A percentile compares a stretch with the other conserved stretches of the same genome.
phyloP scores from a whole-genome alignment of 2,888 invertebrate species.

The Ophraella communa region DNA sequence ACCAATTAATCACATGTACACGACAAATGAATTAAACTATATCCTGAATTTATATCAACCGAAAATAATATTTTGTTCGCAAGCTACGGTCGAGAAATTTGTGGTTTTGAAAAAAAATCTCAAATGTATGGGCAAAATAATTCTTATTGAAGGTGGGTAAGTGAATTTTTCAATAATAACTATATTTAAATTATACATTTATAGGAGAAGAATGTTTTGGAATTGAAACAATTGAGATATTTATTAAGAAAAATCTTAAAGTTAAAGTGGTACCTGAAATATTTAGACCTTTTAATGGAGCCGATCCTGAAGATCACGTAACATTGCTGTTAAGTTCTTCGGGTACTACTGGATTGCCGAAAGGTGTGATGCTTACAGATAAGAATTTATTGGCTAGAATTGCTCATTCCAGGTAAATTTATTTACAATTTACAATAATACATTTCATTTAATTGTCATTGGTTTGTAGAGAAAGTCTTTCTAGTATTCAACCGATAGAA shows the following conservation, averaged over 20 bases:
- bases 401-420: slow-evolving; percentile 37
- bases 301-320: slow-evolving; percentile 44
- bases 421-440: background rate
- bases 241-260: background rate
- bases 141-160: slow-evolving; percentile 61
- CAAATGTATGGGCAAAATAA: slow-evolving; percentile 60
- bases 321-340: slow-evolving; percentile 66
- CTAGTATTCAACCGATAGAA: background rate
- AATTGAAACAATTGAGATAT: background rate
- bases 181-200: background rate
- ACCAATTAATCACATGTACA: slow-evolving; percentile 43
- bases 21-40: slow-evolving; percentile 57
- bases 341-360: slow-evolving; percentile 74
- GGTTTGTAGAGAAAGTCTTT: slow-evolving; percentile 2
- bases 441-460: no score
- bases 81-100: slow-evolving; percentile 63
- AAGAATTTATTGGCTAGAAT: slow-evolving; percentile 56
- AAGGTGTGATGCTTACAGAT: slow-evolving; percentile 71
- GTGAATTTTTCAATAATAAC: background rate
- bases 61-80: slow-evolving; percentile 70
- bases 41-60: slow-evolving; percentile 70
- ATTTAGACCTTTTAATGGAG: slow-evolving; percentile 32
- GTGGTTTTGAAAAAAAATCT: slow-evolving; percentile 47
- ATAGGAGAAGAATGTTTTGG: background rate
- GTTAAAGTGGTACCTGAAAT: no score